These are phyloP conservation scores for Zaprionus gabonicus DNA, from an alignment of 1,140 invertebrate genomes.

Conservation along the genomic window DNA sequence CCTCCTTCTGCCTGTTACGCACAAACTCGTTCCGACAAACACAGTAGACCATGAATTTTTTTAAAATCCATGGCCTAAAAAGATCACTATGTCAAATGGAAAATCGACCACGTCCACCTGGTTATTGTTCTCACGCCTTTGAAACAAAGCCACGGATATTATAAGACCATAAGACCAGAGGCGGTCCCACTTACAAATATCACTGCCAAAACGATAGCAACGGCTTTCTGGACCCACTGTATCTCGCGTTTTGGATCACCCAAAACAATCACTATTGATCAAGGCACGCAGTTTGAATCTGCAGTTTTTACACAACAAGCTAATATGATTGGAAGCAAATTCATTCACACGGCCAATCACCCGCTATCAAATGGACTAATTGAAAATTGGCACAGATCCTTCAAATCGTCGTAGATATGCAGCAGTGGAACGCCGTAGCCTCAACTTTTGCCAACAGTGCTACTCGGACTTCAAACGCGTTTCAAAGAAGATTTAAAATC, in stretches of 20 bases:
- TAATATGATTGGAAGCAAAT: constrained; percentile 46
- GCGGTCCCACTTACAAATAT: constrained; percentile 73
- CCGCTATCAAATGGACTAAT: constrained; percentile 74
- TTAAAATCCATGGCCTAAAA: no score
- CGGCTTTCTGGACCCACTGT: constrained; percentile 71
- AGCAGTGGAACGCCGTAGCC: not conserved
- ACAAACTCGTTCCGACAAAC: no score
- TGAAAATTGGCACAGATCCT: constrained; percentile 72
- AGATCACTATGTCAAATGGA: not conserved
- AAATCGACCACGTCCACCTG: constrained; percentile 65
- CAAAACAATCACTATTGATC: constrained; percentile 69
- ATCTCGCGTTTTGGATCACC: constrained; percentile 61
- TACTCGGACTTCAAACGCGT: no score
- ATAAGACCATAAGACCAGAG: constrained; percentile 73
- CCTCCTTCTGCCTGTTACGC: no score
- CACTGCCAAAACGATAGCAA: constrained; percentile 62
- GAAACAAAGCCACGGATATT: constrained; percentile 25
- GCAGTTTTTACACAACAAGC: constrained; percentile 54
- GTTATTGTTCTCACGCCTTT: constrained; percentile 69
- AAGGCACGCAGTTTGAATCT: constrained; percentile 76
- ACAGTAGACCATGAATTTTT: no score
- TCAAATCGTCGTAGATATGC: constrained; percentile 74
- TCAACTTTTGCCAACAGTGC: not conserved
- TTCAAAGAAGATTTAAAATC: no score
- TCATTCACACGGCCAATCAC: constrained; percentile 72